phyloP scores from a whole-genome alignment of 92 coral and sea anemone species.

The Galaxea fascicularis region DNA sequence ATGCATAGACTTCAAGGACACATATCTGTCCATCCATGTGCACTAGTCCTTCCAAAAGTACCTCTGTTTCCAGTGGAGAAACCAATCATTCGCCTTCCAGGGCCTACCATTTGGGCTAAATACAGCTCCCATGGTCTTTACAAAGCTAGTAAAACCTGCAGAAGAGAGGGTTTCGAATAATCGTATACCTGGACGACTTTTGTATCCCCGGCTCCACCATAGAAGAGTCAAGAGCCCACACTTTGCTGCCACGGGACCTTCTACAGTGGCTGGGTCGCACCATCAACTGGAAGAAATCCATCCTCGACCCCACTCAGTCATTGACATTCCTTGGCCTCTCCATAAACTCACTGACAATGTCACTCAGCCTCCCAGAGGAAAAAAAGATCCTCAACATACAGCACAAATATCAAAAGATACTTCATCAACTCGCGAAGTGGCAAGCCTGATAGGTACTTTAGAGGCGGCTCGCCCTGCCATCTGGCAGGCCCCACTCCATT shows the following conservation, averaged over 20 bases:
- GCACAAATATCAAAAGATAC: slow-evolving; percentile 7
- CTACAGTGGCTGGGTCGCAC: slow-evolving; percentile 40
- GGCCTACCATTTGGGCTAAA: slow-evolving; percentile 56
- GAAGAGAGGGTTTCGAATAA: slow-evolving; percentile 12
- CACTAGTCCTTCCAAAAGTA: slow-evolving; percentile 25
- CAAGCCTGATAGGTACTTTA: slow-evolving; percentile 22
- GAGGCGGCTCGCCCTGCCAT: slow-evolving; percentile 51
- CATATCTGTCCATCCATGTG: slow-evolving; percentile 37
- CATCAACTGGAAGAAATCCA: slow-evolving; percentile 16
- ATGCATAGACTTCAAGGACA: not conserved
- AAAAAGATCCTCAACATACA: slow-evolving; percentile 7
- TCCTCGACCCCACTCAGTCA: not conserved
- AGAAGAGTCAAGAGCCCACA: not conserved
- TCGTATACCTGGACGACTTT: slow-evolving; percentile 37
- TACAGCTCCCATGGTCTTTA: slow-evolving; percentile 46
- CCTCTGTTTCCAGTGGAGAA: not conserved
- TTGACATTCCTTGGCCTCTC: slow-evolving; percentile 25
- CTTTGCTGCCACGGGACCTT: slow-evolving; percentile 4
- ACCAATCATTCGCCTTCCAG: slow-evolving; percentile 1
- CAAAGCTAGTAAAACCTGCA: slow-evolving; percentile 31
- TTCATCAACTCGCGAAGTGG: not conserved
- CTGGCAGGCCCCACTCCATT: slow-evolving; percentile 44
- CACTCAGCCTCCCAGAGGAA: too few relatives aligned
- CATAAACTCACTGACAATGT: slow-evolving; percentile 14
- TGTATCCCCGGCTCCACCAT: not conserved